phyloP scores from a whole-genome alignment of 2,113 vertebrate genomes.

The Alethe castanea region DNA sequence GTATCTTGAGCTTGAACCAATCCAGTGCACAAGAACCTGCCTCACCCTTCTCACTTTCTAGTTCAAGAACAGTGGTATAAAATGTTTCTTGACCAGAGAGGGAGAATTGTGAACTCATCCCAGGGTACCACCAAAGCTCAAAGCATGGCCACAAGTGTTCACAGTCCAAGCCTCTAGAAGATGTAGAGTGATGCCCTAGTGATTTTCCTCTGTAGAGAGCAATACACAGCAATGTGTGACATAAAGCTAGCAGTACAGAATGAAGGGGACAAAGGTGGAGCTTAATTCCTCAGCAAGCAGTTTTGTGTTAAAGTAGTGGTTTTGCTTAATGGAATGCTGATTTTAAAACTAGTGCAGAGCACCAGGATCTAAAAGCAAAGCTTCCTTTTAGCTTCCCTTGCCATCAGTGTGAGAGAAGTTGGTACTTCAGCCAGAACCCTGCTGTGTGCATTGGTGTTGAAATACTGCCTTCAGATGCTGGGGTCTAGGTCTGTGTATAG shows the following conservation, averaged over 20 bases:
- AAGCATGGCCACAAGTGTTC: neutral
- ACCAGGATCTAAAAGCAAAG: neutral
- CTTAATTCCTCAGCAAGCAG: neutral
- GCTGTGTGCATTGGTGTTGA: neutral
- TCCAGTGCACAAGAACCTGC: neutral
- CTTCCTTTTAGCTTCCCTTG: neutral
- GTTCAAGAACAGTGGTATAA: neutral
- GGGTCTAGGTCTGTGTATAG: neutral
- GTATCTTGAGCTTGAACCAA: neutral
- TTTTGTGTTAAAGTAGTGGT: neutral
- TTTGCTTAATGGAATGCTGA: neutral
- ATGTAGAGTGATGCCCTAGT: neutral
- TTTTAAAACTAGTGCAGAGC: neutral
- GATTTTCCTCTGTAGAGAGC: neutral
- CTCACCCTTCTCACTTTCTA: neutral
- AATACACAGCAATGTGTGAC: neutral
- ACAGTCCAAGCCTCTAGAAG: neutral
- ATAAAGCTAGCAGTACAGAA: neutral
- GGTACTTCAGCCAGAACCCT: neutral
- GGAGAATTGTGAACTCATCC: neutral
- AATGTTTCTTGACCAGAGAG: neutral
- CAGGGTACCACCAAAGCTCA: neutral
- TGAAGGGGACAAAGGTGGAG: neutral
- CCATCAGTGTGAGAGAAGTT: rapidly evolving
- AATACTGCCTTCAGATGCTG: neutral